Evolutionary conservation across 2,797 vertebrate species (phyloP), one percentile per base, ranked within the genome.

Genomic region (Myiotriccus ornatus): DNA sequence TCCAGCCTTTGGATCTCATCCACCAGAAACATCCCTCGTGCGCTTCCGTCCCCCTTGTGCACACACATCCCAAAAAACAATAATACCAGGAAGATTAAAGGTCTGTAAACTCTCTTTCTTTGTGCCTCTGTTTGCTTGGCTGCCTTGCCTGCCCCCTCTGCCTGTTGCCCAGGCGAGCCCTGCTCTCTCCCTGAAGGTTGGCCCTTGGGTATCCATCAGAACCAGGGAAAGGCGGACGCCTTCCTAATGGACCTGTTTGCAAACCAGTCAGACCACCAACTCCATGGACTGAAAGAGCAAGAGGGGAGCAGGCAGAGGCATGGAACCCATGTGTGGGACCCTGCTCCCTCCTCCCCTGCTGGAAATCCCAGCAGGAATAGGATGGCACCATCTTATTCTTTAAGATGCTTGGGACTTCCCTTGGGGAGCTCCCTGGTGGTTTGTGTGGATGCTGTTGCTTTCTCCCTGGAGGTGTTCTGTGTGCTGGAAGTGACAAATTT

Each of bases 281-380:
- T 47, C 32, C 47, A 11, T 8, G 7, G 22, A 14, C 6, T 1
- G n/a, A 4, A 57, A n/a, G 71, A 49, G 44, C 39, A 7, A 27
- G 59, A 11, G 70, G 39, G 12, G 10, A 35, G 46, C 50, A 34
- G 57, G 17, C 63, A 64, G 68, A 34, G 22, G 12, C 5, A 1
- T 2, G 10, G 19, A 21, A 10, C 55, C 44, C 85, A 6, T 0
- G 0, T 4, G 0, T 9, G 7, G 28, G 41, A 41, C 46, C 25
- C 7, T 17, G 49, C 49, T 59, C 64, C 85, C 68, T 63, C 65
- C 50, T 80, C 23, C 60, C 16, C 30, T 1, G 0, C 2, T 46
- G 56, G 62, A 50, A 37, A 56, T 75, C 39, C 57, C 67, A 28
- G 44, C 5, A 10, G 63, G 47, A 30, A 7, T 9, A 14, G 75